phyloP scores from a whole-genome alignment of 30 jellyfish, hydroid and myxozoan genomes.

The Aurelia coerulea region DNA sequence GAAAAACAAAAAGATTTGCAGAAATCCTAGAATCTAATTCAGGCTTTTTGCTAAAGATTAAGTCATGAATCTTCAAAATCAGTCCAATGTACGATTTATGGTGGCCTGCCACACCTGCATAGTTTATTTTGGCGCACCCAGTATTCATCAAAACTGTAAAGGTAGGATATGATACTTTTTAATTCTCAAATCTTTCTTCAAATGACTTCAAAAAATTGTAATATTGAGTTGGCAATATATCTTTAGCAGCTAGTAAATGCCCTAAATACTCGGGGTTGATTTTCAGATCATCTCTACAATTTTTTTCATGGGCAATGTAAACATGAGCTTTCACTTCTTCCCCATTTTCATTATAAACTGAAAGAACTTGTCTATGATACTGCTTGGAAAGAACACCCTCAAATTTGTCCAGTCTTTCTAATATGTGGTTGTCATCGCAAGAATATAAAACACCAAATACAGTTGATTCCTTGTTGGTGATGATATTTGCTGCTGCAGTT shows the following conservation, averaged over 20 bases:
- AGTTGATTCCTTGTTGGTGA: conserved; percentile 10
- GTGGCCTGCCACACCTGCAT: too few relatives aligned
- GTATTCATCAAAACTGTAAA: too few relatives aligned
- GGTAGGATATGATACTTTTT: too few relatives aligned
- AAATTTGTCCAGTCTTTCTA: conserved; percentile 58
- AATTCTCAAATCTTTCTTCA: neutral
- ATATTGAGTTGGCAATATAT: conserved; percentile 74
- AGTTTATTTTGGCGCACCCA: too few relatives aligned
- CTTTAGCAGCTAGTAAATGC: conserved; percentile 75
- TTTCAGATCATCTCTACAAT: conserved; percentile 21
- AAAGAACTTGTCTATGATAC: conserved; percentile 34
- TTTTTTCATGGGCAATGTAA: conserved; percentile 59
- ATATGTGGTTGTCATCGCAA: conserved; percentile 44
- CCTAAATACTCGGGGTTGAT: conserved; percentile 58
- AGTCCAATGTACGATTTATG: too few relatives aligned
- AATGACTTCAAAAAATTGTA: conserved; percentile 55
- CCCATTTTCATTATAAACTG: conserved; percentile 40
- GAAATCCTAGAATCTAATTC: too few relatives aligned
- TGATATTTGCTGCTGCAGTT: conserved; percentile 86
- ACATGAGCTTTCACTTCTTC: conserved; percentile 34
- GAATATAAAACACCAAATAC: conserved; percentile 83
- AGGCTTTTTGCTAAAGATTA: too few relatives aligned
- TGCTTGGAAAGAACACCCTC: conserved; percentile 79
- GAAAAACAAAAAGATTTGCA: too few relatives aligned
- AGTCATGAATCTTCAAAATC: too few relatives aligned